Base-by-base conservation (phyloP, 2,888 invertebrate genomes). In the Heliconius charithonia region DNA sequence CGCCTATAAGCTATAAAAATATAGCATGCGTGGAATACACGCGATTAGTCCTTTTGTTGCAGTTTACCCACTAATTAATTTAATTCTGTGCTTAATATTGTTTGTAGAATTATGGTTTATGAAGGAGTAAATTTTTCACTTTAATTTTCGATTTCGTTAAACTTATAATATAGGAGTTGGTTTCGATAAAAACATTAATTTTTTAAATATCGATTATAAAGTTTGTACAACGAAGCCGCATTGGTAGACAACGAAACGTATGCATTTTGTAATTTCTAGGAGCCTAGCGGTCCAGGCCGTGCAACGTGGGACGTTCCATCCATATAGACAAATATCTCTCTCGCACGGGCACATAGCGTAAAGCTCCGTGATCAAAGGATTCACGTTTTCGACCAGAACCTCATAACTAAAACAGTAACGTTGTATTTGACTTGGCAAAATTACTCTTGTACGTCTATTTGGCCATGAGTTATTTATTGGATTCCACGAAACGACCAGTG, bases 301-400 rank as follows among this genome's bases (percentile, higher is more conserved):
- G 70, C 72, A 59, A 45, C 27, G 72, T 29, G 13, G 72, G 73
- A 51, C 41, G 51, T 73, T 73, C 73, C 73, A 75, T 75, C 56
- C 56, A 79, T 78, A 75, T 51, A 45, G 73, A 65, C 73, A 76
- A 62, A 80, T 75, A 75, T 76, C 73, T 76, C 76, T 80, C 78
- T n/a, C 32, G 69, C 56, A 73, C 76, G 69, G 76, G 25, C 59
- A 76, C 51, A 78, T 32, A 66, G 76, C 66, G 74, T 65, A 74
- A 73, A 75, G 75, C 74, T 69, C 74, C 65, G 76, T 78, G 78
- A 80, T 81, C 81, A 81, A 80, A 81, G 78, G 80, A 78, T 74
- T 76, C 76, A 74, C 74, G 76, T 80, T 78, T 78, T 66, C 81
- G 80, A 79, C 63, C 75, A 62, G 69, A 65, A 71, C 70, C 32